Conservation (phyloP, 2,113 vertebrate species). For the Oryzias javanicus region DNA sequence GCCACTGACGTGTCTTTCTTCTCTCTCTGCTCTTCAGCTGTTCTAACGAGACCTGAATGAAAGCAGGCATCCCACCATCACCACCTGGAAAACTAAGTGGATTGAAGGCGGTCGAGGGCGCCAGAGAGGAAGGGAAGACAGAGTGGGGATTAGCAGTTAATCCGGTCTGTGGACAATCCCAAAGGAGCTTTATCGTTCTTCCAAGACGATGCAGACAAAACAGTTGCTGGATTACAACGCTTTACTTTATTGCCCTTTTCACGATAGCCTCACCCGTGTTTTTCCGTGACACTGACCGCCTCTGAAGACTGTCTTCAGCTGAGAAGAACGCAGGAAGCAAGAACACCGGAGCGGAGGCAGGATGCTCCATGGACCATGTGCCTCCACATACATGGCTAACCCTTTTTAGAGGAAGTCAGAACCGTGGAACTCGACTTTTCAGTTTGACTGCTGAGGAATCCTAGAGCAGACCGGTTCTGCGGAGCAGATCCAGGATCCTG, state of each 20-base stretch:
- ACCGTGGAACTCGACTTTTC: slow-evolving; percentile 17
- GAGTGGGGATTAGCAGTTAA: slow-evolving; percentile 66
- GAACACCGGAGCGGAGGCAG: slow-evolving; percentile 14
- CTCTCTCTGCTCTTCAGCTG: slow-evolving; percentile 39
- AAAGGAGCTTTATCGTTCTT: slow-evolving; percentile 46
- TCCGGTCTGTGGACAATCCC: slow-evolving; percentile 64
- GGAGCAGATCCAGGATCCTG: slow-evolving; percentile 11
- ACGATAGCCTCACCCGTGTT: neutral
- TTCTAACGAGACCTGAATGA: slow-evolving; percentile 47
- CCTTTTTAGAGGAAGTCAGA: slow-evolving; percentile 36
- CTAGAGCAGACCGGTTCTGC: neutral
- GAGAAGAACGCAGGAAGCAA: slow-evolving; percentile 1
- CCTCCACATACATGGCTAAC: slow-evolving; percentile 53
- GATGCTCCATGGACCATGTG: slow-evolving; percentile 26
- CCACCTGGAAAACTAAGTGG: slow-evolving; percentile 56
- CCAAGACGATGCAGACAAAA: slow-evolving; percentile 49
- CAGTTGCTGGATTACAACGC: slow-evolving; percentile 54
- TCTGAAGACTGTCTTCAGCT: slow-evolving; percentile 1
- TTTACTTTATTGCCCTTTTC: slow-evolving; percentile 27
- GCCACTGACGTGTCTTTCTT: slow-evolving; percentile 30
- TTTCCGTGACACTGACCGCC: slow-evolving; percentile 5
- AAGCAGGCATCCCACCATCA: slow-evolving; percentile 23
- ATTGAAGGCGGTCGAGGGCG: slow-evolving; percentile 62
- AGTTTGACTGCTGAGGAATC: slow-evolving; percentile 15
- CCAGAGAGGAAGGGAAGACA: slow-evolving; percentile 46